Conservation (phyloP, 2,797 vertebrate species). For the Pseudotriccus pelzelni region DNA sequence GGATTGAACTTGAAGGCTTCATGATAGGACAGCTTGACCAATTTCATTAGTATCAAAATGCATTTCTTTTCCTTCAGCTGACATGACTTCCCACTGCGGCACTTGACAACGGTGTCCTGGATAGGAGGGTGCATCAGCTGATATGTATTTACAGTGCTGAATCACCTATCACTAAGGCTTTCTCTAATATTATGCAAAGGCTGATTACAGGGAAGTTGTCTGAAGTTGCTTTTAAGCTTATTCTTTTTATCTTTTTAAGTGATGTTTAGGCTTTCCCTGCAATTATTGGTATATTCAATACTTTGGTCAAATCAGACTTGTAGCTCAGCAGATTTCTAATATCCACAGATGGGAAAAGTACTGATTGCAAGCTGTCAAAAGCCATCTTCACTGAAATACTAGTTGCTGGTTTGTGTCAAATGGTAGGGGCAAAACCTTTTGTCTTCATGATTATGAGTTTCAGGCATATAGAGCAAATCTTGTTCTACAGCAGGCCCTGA, state of each 20-base stretch:
- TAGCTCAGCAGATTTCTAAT: neutral
- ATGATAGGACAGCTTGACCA: slow-evolving; percentile 44
- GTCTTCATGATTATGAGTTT: neutral
- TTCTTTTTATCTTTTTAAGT: neutral
- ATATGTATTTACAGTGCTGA: neutral
- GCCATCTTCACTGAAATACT: neutral
- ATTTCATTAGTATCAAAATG: slow-evolving; percentile 38
- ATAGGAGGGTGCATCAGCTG: neutral
- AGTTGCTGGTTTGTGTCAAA: neutral
- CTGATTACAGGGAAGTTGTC: neutral
- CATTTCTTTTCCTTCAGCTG: neutral
- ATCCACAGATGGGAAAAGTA: neutral
- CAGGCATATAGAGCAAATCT: neutral
- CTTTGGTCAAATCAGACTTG: neutral
- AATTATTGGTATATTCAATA: neutral
- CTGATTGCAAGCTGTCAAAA: neutral
- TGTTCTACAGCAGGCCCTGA: neutral
- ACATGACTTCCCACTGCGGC: neutral
- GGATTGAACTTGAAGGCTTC: slow-evolving; percentile 9
- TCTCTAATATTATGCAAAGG: neutral
- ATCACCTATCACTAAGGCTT: neutral
- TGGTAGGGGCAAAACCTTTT: neutral
- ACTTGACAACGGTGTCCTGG: neutral
- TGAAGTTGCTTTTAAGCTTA: neutral
- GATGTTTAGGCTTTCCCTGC: neutral